Conservation (phyloP, 2,888 invertebrate genomes). For the Theretra japonica region DNA sequence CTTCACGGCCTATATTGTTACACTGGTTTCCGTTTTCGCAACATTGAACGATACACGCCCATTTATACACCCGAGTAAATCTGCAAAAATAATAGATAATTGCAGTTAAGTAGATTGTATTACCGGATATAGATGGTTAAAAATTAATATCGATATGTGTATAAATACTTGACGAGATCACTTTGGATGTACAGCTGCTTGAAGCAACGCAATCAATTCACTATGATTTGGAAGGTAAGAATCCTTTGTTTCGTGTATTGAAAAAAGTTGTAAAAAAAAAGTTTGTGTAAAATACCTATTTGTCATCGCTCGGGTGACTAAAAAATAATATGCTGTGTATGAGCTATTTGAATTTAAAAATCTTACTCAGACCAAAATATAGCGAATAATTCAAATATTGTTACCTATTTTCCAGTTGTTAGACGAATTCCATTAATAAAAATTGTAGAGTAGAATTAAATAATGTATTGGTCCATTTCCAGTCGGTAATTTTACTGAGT, state of each 20-base stretch:
- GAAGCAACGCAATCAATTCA: constrained; percentile 55
- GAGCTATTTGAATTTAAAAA: no score
- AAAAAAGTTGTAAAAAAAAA: not conserved
- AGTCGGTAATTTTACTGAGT: constrained; percentile 59
- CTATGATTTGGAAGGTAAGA: constrained; percentile 73
- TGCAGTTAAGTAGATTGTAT: constrained; percentile 46
- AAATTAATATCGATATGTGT: constrained; percentile 57
- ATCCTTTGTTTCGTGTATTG: not conserved
- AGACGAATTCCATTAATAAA: no score
- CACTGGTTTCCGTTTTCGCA: constrained; percentile 46
- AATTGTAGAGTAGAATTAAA: not conserved
- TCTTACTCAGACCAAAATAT: no score
- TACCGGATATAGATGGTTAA: constrained; percentile 60
- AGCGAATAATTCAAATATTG: no score
- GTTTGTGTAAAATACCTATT: not conserved
- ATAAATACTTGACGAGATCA: constrained; percentile 62
- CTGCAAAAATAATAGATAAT: constrained; percentile 53
- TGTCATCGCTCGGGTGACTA: no score
- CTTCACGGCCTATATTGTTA: constrained; percentile 31
- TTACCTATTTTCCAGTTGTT: no score
- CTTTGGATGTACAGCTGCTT: constrained; percentile 51
- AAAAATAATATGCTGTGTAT: no score
- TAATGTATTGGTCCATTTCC: constrained; percentile 36
- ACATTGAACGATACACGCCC: constrained; percentile 50
- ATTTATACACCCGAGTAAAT: constrained; percentile 50